Base-by-base conservation (phyloP, 2,888 invertebrate species). In the Andrena chrysosceles region DNA sequence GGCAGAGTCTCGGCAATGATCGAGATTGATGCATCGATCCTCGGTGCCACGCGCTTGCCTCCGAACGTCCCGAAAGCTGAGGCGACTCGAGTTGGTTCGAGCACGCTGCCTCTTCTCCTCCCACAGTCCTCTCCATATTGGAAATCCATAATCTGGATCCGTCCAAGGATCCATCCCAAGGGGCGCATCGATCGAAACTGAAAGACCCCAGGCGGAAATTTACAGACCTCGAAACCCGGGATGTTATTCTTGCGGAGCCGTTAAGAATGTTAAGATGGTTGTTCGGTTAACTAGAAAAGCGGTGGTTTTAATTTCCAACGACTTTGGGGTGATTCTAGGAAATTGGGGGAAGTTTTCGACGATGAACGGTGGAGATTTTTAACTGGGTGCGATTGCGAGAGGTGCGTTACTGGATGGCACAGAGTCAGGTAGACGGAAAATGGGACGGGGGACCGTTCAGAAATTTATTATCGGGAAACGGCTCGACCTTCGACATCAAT, bases 11-110 rank as follows among this genome's bases (percentile, higher is more conserved):
- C 73, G 84, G 76, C 87, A 89, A 80, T 91, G 91, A 92, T 92
- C 80, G 91, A 92, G 80, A 79, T 84, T 91, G 92, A 92, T 90
- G 85, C 81, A 91, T 92, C 70, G 89, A 78, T 66, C 59, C 26
- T 75, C 56, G 75, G 81, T 78, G 85, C 85, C 87, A 89, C 89
- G 86, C 80, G 81, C 67, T 74, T 48, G 49, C 8, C 31, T 42
- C n/a, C 59, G 42, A 42, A 0, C 42, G 13, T 42, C 16, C 42
- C 42, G 4, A 42, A 4, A 16, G 42, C 35, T n/a, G 49, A 52
- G 52, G 5, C 52, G 59, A 16, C 42, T 13, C 20, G 4, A 42
- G 10, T 8, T 13, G 8, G n/a, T 33, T 23, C n/a, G 4, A 48
- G 48, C 26, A 56, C 16, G 26, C 33, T 29, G 16, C 69, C 33